Percentiles rank a stretch among this genome's conserved stretches.
Evolutionary conservation across 2,797 vertebrate species (phyloP).

Genomic region (Cyprinodon diabolis): DNA sequence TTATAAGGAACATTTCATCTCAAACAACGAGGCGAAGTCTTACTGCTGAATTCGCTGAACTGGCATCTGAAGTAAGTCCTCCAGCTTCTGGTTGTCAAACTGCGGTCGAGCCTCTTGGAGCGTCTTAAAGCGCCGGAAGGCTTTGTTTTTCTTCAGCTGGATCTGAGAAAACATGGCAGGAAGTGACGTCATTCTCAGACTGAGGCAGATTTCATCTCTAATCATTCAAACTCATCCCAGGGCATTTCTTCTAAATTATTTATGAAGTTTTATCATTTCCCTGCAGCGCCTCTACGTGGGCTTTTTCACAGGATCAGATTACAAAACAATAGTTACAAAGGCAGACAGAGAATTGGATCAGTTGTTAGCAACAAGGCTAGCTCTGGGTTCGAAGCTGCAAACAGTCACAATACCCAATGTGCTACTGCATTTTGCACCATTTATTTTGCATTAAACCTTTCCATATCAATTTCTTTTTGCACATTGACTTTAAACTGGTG

Average conservation of each 20-base stretch:
- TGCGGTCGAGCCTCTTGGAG: conserved; percentile 91
- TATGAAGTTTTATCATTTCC: not conserved
- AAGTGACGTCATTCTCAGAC: not conserved
- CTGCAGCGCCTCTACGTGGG: not conserved
- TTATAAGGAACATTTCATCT: not conserved
- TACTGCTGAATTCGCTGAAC: conserved; percentile 86
- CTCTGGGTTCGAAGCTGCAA: too few species aligned
- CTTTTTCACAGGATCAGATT: not conserved
- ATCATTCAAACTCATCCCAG: not conserved
- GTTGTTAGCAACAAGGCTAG: too few species aligned
- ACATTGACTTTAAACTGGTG: too few species aligned
- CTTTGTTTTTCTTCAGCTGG: conserved; percentile 87
- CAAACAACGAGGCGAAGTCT: conserved; percentile 58
- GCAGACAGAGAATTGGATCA: not conserved
- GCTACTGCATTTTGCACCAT: too few species aligned
- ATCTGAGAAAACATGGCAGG: conserved; percentile 67
- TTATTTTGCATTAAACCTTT: too few species aligned
- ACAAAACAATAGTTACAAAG: not conserved
- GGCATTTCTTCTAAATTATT: not conserved
- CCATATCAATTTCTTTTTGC: too few species aligned
- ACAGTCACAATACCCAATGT: too few species aligned
- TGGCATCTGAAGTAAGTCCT: conserved; percentile 89
- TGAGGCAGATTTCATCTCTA: not conserved
- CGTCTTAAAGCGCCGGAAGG: conserved; percentile 87
- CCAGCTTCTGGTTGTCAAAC: conserved; percentile 82